A percentile compares a stretch with the other conserved stretches of the same genome.
These are phyloP conservation scores for Catonia carolina DNA, from an alignment of 2,888 invertebrate genomes.

Conservation along the genomic window DNA sequence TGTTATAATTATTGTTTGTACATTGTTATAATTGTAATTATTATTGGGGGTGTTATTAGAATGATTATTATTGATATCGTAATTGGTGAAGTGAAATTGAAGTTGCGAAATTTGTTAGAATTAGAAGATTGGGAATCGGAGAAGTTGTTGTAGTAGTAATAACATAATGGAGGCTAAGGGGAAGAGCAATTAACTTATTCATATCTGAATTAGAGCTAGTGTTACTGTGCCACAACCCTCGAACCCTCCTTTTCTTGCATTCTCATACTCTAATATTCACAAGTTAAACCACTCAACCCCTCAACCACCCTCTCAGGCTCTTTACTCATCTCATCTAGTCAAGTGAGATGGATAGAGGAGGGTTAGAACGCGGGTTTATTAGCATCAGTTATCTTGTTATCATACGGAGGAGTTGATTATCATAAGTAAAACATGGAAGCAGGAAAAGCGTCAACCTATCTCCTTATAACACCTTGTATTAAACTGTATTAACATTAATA, in stretches of 20 bases:
- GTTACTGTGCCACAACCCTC: not conserved
- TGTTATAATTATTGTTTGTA: too few species aligned
- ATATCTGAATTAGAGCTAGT: slow-evolving; percentile 16
- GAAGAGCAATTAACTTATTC: slow-evolving; percentile 19
- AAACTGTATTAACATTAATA: slow-evolving; percentile 8
- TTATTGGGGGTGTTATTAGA: too few species aligned
- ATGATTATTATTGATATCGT: too few species aligned
- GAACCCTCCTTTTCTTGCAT: not conserved
- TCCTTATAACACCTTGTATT: not conserved
- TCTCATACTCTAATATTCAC: not conserved
- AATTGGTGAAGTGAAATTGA: too few species aligned
- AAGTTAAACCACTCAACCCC: not conserved
- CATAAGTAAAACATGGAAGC: not conserved
- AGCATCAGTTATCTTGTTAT: slow-evolving; percentile 8
- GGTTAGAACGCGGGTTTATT: not conserved
- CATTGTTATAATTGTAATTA: too few species aligned
- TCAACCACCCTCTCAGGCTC: too few species aligned
- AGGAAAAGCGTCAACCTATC: slow-evolving; percentile 2
- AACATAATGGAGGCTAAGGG: not conserved
- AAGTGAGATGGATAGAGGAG: not conserved
- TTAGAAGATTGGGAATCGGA: too few species aligned
- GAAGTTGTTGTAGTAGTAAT: too few species aligned
- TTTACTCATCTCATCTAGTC: too few species aligned
- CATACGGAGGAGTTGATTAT: not conserved
- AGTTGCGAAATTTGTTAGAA: too few species aligned